Evolutionary conservation across 2,888 invertebrate genomes (phyloP).

Genomic region (Pterostichus madidus): DNA sequence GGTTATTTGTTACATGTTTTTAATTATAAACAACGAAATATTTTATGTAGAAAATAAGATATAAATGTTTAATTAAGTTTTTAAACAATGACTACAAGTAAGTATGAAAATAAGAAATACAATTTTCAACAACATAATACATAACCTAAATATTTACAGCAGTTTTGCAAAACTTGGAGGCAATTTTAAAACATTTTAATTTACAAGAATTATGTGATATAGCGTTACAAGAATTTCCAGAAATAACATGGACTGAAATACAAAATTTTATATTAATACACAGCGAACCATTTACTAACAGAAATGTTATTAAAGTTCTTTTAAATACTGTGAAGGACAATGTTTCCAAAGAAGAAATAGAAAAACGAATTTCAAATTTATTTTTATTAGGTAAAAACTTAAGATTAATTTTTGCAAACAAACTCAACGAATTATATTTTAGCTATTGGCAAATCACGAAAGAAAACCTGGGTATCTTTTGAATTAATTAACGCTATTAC

Average conservation of each 20-base stretch:
- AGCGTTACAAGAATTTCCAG: conserved; percentile 37
- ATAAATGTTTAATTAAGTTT: not conserved
- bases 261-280: conserved; percentile 17
- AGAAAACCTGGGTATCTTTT: conserved; percentile 15
- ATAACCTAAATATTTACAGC: conserved; percentile 20
- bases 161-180: not conserved
- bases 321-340: not conserved
- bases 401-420: not conserved
- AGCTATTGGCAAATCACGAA: conserved; percentile 31
- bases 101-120: not conserved
- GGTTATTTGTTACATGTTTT: not conserved
- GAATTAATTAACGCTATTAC: conserved; percentile 18
- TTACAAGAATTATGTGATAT: conserved; percentile 54
- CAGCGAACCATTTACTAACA: not conserved
- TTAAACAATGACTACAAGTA: conserved; percentile 28
- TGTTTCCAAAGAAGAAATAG: conserved; percentile 14
- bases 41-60: too few species aligned
- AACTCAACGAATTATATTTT: not conserved
- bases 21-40: too few species aligned
- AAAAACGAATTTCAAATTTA: conserved; percentile 28
- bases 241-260: conserved; percentile 46
- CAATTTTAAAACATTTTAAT: conserved; percentile 43
- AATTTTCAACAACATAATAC: conserved; percentile 3
- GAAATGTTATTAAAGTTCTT: conserved; percentile 31
- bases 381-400: conserved; percentile 20